Base-by-base conservation (phyloP, 2,888 invertebrate genomes). In the Scrobipalpa atriplicella region DNA sequence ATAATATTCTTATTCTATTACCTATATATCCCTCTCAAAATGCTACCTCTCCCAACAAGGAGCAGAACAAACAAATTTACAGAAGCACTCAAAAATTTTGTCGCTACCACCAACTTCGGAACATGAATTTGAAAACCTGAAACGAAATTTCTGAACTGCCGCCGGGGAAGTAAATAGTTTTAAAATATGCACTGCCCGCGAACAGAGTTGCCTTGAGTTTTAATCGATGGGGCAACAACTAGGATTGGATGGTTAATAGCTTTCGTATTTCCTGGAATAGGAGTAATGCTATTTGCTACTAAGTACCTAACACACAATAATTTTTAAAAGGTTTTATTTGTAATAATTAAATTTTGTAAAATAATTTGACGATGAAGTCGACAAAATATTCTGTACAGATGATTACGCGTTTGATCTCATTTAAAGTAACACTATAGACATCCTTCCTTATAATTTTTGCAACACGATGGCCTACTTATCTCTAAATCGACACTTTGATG, bases 191-290 rank as follows among this genome's bases (percentile, higher is more conserved):
- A 19, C 61, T 39, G 61, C n/a, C 58, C 54, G 21, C 10, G 8
- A n/a, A n/a, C 16, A 47, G 16, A n/a, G 47, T 1, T 47, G 47
- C 47, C 8, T 10, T 16, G 19, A 61, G 19, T 61, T 61, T 61
- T 61, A 61, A 61, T 61, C 61, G 61, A 61, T 39, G 61, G 16
- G 18, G 21, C 41, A 41, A 39, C 61, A 61, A 61, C 61, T 61
- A 41, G 41, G 41, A 61, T 61, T 61, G 61, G 61, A 41, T 41
- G 39, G 61, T 29, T 61, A 61, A 61, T 61, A 61, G 61, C 29
- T 56, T 56, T 56, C 54, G 6, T 56, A 56, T 11, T 47, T 47
- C 47, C 47, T 47, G n/a, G 47, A 47, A n/a, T n/a, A n/a, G n/a
- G n/a, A 47, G 10, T 47, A 47, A 47, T 5, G 47, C 29, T 2